Conservation (phyloP, 2,797 vertebrate species). For the Emys orbicularis region DNA sequence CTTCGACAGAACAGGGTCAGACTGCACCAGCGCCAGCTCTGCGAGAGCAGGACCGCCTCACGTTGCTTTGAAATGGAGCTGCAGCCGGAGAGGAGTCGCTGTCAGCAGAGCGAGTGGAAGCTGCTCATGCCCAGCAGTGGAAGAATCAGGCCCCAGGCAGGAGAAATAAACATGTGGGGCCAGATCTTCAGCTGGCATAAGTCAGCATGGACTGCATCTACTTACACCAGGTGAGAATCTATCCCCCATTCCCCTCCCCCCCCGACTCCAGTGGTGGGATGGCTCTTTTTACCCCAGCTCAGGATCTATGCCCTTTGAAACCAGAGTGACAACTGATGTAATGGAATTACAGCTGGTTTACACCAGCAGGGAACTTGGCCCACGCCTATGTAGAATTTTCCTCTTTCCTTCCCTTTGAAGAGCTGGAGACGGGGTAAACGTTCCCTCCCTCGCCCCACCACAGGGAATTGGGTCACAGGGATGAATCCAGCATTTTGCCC, state of each 20-base stretch:
- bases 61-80: neutral
- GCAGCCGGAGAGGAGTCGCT: too few species aligned
- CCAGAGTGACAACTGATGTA: neutral
- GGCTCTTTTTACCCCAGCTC: too few species aligned
- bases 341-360: neutral
- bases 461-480: fast-evolving
- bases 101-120: neutral
- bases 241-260: fast-evolving
- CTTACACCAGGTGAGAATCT: too few species aligned
- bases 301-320: neutral
- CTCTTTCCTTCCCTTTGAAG: neutral
- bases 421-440: neutral
- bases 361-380: neutral
- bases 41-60: fast-evolving
- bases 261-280: too few species aligned
- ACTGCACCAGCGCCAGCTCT: neutral
- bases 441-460: neutral
- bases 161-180: fast-evolving
- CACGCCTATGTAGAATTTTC: neutral
- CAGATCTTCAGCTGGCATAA: neutral
- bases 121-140: neutral
- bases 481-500: neutral
- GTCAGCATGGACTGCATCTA: neutral
- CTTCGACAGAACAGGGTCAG: neutral
- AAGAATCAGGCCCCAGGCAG: neutral